These are phyloP conservation scores for Orthosia gracilis DNA, from an alignment of 2,888 invertebrate genomes.

Conservation along the genomic window DNA sequence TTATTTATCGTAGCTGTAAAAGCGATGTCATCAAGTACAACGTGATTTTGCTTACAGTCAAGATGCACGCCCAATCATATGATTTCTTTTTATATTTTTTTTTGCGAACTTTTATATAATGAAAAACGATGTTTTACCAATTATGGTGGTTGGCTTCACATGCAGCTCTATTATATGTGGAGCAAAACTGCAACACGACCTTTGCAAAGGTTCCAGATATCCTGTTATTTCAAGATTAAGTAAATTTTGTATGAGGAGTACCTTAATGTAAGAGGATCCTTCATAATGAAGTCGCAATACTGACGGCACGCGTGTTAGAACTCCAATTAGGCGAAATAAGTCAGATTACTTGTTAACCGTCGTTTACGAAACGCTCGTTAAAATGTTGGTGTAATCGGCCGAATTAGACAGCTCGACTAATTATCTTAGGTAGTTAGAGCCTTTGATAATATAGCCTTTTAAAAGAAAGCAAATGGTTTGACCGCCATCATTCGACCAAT, in stretches of 20 bases:
- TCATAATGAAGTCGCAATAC: not conserved
- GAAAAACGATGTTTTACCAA: not conserved
- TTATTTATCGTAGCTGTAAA: conserved; percentile 23
- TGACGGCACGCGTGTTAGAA: not conserved
- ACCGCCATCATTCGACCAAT: too few species aligned
- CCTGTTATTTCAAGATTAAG: not conserved
- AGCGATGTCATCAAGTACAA: conserved; percentile 13
- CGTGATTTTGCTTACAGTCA: not conserved
- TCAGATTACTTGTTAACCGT: conserved; percentile 11
- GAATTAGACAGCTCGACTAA: not conserved
- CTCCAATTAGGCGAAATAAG: not conserved
- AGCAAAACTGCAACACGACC: too few species aligned
- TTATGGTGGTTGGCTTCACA: not conserved
- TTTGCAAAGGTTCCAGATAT: not conserved
- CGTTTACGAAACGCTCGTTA: conserved; percentile 13
- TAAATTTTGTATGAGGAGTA: not conserved
- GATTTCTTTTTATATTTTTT: not conserved
- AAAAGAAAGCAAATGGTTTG: too few species aligned
- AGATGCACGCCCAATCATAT: not conserved
- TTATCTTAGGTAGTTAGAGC: not conserved
- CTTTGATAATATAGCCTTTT: not conserved
- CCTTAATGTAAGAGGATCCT: not conserved
- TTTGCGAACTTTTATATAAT: not conserved
- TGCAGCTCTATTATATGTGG: too few species aligned
- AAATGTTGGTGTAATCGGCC: not conserved